These are phyloP conservation scores for Cheirogaleus medius DNA, from an alignment of 2,113 vertebrate species.

Conservation along the genomic window DNA sequence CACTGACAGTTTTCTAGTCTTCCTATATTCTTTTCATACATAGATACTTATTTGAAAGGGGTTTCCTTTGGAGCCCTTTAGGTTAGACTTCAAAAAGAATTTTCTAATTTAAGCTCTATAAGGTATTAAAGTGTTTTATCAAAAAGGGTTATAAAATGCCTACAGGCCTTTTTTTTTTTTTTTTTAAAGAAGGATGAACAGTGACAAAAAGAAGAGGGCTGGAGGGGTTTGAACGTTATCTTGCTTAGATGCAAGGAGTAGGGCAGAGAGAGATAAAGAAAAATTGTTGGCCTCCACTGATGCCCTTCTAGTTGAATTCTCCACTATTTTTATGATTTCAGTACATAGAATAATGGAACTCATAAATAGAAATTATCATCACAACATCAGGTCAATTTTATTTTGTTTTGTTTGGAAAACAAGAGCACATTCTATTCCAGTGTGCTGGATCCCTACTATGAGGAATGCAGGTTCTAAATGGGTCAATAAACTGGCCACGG, in stretches of 20 bases:
- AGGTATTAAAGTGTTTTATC: neutral
- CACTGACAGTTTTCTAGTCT: neutral
- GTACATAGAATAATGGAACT: neutral
- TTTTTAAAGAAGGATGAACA: neutral
- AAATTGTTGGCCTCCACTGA: neutral
- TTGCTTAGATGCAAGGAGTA: neutral
- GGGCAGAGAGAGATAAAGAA: neutral
- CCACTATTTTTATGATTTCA: neutral
- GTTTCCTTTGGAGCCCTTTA: neutral
- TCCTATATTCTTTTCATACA: neutral
- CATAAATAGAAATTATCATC: neutral
- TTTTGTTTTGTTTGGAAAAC: constrained; percentile 3
- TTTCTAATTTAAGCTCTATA: neutral
- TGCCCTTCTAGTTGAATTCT: neutral
- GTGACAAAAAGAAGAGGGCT: neutral
- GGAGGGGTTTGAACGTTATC: neutral
- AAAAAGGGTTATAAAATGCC: neutral
- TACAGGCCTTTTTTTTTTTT: neutral
- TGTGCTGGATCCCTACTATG: neutral
- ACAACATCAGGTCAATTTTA: neutral
- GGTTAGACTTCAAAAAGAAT: neutral
- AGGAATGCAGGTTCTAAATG: neutral
- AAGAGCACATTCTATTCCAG: neutral
- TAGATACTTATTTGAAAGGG: neutral
- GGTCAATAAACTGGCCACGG: neutral